Percentiles rank a stretch among this genome's conserved stretches.
Conservation (phyloP, 1,140 invertebrate species). For the Drosophila kurseongensis region DNA sequence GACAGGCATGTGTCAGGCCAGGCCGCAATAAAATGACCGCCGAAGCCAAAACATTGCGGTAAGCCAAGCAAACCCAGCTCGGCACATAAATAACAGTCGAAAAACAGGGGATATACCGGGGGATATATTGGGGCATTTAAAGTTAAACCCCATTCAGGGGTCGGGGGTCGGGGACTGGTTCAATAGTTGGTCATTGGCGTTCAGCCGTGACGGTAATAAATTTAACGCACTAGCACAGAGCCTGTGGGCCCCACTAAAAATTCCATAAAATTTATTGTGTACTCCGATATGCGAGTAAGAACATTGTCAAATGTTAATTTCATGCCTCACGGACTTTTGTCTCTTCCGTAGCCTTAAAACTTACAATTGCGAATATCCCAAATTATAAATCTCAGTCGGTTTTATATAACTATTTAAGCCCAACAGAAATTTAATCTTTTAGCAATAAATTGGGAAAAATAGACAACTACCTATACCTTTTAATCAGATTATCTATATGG, state of each 20-base stretch:
- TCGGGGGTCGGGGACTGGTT: slow-evolving; percentile 13
- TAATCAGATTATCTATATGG: neutral
- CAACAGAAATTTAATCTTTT: neutral
- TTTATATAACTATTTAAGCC: neutral
- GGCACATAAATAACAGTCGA: slow-evolving; percentile 58
- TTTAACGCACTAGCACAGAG: slow-evolving; percentile 55
- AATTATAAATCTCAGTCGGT: slow-evolving; percentile 6
- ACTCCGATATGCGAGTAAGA: slow-evolving; percentile 51
- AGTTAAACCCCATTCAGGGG: slow-evolving; percentile 13
- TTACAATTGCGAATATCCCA: slow-evolving; percentile 18
- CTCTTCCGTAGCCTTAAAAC: neutral
- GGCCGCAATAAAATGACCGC: slow-evolving; percentile 76
- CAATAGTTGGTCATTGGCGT: slow-evolving; percentile 62
- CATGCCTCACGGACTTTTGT: slow-evolving; percentile 56
- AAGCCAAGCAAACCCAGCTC: slow-evolving; percentile 39
- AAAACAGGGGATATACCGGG: neutral
- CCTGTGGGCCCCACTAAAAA: slow-evolving; percentile 47
- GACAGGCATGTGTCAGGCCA: slow-evolving; percentile 69
- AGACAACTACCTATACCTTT: neutral
- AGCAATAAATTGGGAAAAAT: neutral
- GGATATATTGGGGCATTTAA: slow-evolving; percentile 34
- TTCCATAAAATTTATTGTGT: slow-evolving; percentile 56
- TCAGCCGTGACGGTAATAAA: slow-evolving; percentile 74
- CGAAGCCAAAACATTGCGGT: slow-evolving; percentile 74
- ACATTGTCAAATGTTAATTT: slow-evolving; percentile 81